Evolutionary conservation across 2,113 vertebrate genomes (phyloP).

Genomic region (Alaudala cheleensis): DNA sequence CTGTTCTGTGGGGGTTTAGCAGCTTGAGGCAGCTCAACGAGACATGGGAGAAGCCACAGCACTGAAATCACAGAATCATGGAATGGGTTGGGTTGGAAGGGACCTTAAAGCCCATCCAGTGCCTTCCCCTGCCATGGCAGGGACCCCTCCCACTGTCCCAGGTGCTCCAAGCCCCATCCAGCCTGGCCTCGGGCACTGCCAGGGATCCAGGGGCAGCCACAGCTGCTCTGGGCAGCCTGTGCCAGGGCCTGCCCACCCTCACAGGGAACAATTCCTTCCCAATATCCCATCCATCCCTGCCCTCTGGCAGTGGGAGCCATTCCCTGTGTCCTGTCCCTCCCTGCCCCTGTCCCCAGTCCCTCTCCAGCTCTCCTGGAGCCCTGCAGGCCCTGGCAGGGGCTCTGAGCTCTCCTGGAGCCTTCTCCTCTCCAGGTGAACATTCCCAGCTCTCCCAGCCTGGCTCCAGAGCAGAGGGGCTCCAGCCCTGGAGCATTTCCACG

Average conservation of each 20-base stretch:
- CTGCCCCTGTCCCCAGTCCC: neutral
- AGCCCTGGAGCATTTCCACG: neutral
- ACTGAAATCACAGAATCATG: rapidly evolving
- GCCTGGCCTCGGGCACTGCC: rapidly evolving
- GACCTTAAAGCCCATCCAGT: rapidly evolving
- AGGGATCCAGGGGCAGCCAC: neutral
- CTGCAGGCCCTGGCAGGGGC: rapidly evolving
- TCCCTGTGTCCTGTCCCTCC: neutral
- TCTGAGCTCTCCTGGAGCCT: neutral
- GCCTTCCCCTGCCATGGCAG: neutral
- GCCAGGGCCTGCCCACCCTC: rapidly evolving
- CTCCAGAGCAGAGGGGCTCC: neutral
- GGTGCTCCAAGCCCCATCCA: neutral
- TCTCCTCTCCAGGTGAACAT: neutral
- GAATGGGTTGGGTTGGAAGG: neutral
- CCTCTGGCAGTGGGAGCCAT: neutral
- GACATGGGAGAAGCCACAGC: neutral
- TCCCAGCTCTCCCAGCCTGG: neutral
- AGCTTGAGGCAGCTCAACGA: neutral
- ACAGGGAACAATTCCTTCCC: rapidly evolving
- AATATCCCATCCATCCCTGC: rapidly evolving
- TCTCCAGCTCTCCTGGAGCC: neutral
- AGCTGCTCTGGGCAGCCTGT: neutral
- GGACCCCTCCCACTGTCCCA: neutral
- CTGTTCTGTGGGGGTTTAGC: neutral